These are phyloP conservation scores for Alligator mississippiensis DNA, from an alignment of 2,113 vertebrate species.

Conservation along the genomic window DNA sequence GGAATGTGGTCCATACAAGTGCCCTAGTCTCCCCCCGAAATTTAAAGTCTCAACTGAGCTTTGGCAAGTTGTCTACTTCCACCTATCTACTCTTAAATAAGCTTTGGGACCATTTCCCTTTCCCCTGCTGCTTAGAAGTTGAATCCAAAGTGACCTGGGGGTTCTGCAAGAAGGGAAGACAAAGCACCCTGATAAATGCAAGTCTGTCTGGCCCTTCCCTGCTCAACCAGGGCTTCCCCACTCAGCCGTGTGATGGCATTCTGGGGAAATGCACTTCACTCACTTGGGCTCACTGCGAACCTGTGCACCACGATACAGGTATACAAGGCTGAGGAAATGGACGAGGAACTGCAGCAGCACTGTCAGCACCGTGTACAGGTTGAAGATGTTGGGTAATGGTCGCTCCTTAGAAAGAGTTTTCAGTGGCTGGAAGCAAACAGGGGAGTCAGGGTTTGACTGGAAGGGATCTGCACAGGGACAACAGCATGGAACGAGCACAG, in stretches of 20 bases:
- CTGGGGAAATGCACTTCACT: not conserved
- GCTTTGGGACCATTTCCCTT: not conserved
- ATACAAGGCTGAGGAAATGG: constrained; percentile 94
- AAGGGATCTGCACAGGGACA: fast-evolving
- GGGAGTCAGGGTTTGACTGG: not conserved
- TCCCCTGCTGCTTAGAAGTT: not conserved
- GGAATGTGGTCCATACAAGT: too few relatives aligned
- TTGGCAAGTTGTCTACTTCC: not conserved
- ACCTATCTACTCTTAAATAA: too few relatives aligned
- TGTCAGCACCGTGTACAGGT: constrained; percentile 94
- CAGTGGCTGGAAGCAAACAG: constrained; percentile 82
- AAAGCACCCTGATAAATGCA: not conserved
- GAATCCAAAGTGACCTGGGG: not conserved
- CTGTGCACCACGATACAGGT: constrained; percentile 90
- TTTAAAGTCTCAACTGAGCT: not conserved
- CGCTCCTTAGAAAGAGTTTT: constrained; percentile 94
- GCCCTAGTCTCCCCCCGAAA: not conserved
- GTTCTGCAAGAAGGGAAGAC: not conserved
- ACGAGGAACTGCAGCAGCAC: constrained; percentile 95
- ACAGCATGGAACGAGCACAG: not conserved
- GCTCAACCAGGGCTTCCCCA: not conserved
- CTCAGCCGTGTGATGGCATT: fast-evolving
- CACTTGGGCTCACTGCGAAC: constrained; percentile 87
- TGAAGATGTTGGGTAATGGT: constrained; percentile 97
- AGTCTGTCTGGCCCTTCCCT: not conserved